Conservation (phyloP, 2,888 invertebrate genomes). For the Leucophenga montana region DNA sequence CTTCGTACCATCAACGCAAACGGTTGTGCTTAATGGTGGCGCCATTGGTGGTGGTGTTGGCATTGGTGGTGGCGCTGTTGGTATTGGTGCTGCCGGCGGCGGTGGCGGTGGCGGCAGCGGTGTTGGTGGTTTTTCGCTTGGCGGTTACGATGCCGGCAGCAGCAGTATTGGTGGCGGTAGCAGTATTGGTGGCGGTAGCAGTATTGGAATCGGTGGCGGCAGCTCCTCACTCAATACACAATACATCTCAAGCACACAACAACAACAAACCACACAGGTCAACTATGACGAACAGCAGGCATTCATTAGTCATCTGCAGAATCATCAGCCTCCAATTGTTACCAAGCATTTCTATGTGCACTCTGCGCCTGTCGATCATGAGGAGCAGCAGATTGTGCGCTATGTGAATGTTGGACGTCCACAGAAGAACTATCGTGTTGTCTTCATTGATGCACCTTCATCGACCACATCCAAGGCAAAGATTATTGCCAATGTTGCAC, state of each 20-base stretch:
- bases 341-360: constrained; percentile 70
- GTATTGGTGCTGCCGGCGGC: constrained; percentile 9
- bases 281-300: constrained; percentile 57
- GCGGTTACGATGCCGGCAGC: constrained; percentile 36
- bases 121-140: constrained; percentile 31
- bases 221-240: constrained; percentile 3
- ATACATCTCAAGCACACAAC: not conserved
- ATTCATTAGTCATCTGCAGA: constrained; percentile 54
- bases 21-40: not conserved
- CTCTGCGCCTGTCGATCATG: constrained; percentile 70
- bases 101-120: constrained; percentile 35
- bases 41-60: constrained; percentile 32
- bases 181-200: constrained; percentile 10
- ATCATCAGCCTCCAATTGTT: constrained; percentile 62
- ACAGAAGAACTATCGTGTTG: constrained; percentile 69
- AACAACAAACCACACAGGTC: constrained; percentile 20
- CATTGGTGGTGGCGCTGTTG: constrained; percentile 34
- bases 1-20: constrained; percentile 36
- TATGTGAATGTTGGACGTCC: constrained; percentile 68
- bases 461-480: constrained; percentile 63
- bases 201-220: constrained; percentile 40
- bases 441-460: constrained; percentile 71
- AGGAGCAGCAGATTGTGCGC: constrained; percentile 67
- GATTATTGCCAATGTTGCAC: constrained; percentile 68
- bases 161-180: constrained; percentile 25